Evolutionary conservation across 2,888 invertebrate genomes (phyloP), one percentile per base, ranked within the genome.

Genomic region (Meghimatium bilineatum): DNA sequence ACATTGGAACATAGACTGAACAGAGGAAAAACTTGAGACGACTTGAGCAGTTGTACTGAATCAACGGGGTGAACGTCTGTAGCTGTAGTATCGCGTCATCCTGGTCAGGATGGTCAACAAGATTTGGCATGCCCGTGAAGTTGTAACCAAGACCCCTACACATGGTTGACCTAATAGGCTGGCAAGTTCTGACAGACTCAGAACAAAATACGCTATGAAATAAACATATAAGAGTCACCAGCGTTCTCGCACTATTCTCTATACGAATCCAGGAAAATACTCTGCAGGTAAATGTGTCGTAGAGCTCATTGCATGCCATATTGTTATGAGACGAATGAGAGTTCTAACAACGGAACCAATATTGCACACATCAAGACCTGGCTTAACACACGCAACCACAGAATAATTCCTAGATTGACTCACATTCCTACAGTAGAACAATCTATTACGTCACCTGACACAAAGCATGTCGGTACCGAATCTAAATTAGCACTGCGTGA

Each of bases 1-100:
- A 98, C 97, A 98, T 98, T 1, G 98, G 98, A 83, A 97, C 97
- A 94, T 97, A 97, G 52, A 97, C 97, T 60, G 98, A 96, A 94
- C 98, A 98, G 89, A 98, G 95, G 94, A 98, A 98, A 92, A 98
- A 95, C 92, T 96, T 96, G 86, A 98, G 94, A 93, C 97, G 97
- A 3, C 96, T 96, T 88, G 97, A 97, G 94, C 98, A 98, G 49
- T 97, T 97, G 94, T 97, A 97, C 89, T 97, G 97, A 87, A 98
- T 97, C 80, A 98, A 95, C 1, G 98, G 97, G 69, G 96, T 96
- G 94, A 97, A 98, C 26, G 98, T 97, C 94, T 97, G 96, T 84
- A 98, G 94, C 80, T 97, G 97, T 88, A 97, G 96, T 92, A 97
- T 97, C 32, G 98, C 98, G 93, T 98, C 97, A 86, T 96, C 95